phyloP scores from a whole-genome alignment of 2,797 vertebrate genomes.

The Hipposideros larvatus region DNA sequence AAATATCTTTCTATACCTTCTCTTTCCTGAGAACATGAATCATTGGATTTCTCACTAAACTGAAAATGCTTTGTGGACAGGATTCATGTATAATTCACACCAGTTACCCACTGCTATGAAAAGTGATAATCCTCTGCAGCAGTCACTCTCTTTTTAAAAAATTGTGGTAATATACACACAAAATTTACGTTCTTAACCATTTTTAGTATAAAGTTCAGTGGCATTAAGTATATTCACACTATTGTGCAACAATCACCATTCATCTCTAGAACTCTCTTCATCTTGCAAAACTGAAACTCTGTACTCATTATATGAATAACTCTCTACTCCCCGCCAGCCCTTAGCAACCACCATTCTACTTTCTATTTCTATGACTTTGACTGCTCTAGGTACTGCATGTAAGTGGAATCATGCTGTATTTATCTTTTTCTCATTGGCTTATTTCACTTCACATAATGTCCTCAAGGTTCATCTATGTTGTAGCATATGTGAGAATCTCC shows the following conservation, averaged over 20 bases:
- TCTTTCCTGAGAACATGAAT: conserved; percentile 46
- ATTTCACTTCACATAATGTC: neutral
- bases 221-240: neutral
- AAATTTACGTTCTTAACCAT: neutral
- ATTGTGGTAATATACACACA: neutral
- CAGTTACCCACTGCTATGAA: neutral
- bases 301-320: neutral
- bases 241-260: neutral
- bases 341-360: neutral
- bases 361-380: neutral
- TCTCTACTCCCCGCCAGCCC: fast-evolving
- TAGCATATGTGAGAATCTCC: neutral
- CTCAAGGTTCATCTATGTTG: neutral
- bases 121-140: neutral
- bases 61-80: neutral
- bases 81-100: neutral
- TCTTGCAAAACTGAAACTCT: neutral
- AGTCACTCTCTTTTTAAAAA: neutral
- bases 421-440: neutral
- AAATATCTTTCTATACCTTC: neutral
- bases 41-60: neutral
- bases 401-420: neutral
- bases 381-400: neutral
- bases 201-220: neutral
- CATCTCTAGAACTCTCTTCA: neutral